A percentile compares a stretch with the other conserved stretches of the same genome.
These are phyloP conservation scores for Sander lucioperca DNA, from an alignment of 2,113 vertebrate genomes.

Conservation along the genomic window DNA sequence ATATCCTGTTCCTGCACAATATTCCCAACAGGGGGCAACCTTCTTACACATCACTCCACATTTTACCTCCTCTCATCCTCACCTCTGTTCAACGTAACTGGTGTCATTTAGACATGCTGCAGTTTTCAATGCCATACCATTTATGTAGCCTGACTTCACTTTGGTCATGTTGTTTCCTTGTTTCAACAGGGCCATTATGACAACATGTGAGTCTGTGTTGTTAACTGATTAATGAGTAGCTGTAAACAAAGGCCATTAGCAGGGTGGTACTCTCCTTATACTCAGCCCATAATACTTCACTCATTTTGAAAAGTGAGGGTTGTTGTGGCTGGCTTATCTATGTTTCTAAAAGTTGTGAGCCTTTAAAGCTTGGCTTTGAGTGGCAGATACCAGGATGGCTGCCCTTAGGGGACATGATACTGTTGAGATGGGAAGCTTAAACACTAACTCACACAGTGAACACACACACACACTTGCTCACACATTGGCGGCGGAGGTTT, in stretches of 20 bases:
- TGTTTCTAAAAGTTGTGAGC: slow-evolving; percentile 42
- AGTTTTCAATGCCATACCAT: slow-evolving; percentile 7
- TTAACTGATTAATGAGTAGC: slow-evolving; percentile 26
- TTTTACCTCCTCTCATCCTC: slow-evolving; percentile 21
- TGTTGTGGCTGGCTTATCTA: slow-evolving; percentile 56
- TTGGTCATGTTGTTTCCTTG: neutral
- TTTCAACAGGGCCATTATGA: neutral
- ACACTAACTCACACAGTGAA: slow-evolving; percentile 17
- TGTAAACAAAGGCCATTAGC: slow-evolving; percentile 34
- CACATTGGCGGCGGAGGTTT: slow-evolving; percentile 62
- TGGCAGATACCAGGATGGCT: slow-evolving; percentile 65
- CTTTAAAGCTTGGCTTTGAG: slow-evolving; percentile 63
- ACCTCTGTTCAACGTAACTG: slow-evolving; percentile 3
- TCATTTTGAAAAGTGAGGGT: slow-evolving; percentile 64
- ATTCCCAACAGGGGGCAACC: slow-evolving; percentile 73
- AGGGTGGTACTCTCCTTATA: neutral
- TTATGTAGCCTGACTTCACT: neutral
- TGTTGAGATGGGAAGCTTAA: slow-evolving; percentile 44
- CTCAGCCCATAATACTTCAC: slow-evolving; percentile 45
- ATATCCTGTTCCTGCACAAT: neutral
- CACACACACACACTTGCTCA: slow-evolving; percentile 19
- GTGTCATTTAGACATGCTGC: slow-evolving; percentile 8
- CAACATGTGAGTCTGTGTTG: neutral
- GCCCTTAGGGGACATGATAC: slow-evolving; percentile 68
- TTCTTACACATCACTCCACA: slow-evolving; percentile 29